phyloP scores from a whole-genome alignment of 2,113 vertebrate species.

The Clarias magur region DNA sequence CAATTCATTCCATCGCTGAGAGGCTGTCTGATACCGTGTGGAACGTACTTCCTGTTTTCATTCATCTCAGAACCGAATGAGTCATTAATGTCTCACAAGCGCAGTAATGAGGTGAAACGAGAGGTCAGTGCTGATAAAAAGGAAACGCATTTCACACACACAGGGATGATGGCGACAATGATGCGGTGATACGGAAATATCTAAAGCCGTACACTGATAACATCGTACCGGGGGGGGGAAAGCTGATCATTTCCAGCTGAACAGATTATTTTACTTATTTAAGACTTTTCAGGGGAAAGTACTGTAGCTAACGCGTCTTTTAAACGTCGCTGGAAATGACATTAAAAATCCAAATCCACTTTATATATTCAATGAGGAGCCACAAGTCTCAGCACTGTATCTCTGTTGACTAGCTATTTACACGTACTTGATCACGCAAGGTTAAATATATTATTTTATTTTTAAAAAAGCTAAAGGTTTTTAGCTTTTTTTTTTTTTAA shows the following conservation, averaged over 20 bases:
- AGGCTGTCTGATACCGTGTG: neutral
- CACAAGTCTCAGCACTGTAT: neutral
- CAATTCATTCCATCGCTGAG: neutral
- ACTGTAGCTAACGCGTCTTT: neutral
- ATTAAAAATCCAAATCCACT: neutral
- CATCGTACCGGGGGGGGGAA: no score
- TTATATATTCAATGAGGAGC: neutral
- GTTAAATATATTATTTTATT: no score
- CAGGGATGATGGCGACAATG: neutral
- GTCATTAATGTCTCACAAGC: slow-evolving; percentile 2
- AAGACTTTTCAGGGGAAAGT: neutral
- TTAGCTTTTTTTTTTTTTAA: no score
- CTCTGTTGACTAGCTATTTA: neutral
- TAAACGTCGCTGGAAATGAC: neutral
- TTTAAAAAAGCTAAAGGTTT: no score
- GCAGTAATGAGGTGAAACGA: neutral
- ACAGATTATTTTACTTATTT: neutral
- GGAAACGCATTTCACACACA: neutral
- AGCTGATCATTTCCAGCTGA: neutral
- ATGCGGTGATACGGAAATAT: neutral
- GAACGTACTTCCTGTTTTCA: neutral
- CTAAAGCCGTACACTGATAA: neutral
- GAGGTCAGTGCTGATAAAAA: neutral
- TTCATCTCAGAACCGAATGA: neutral
- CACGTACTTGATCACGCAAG: neutral